Conservation (phyloP, 2,113 vertebrate species). For the Elaphurus davidianus region DNA sequence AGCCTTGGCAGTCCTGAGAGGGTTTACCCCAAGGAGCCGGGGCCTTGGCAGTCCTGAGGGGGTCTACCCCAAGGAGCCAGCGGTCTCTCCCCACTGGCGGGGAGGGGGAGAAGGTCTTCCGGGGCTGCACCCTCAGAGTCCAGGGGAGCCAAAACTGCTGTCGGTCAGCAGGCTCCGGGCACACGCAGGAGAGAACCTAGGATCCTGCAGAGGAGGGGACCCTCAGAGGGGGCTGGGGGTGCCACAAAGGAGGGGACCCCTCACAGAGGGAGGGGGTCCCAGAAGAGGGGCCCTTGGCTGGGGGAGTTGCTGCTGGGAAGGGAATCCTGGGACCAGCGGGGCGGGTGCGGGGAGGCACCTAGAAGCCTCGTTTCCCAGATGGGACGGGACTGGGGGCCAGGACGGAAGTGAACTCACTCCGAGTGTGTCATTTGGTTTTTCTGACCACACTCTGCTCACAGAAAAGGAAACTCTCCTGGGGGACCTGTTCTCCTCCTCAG, state of each 20-base stretch:
- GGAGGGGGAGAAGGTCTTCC: background rate
- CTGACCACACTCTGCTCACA: background rate
- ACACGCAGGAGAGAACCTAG: background rate
- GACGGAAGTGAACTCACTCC: background rate
- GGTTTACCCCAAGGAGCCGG: too few relatives aligned
- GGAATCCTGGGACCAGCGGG: background rate
- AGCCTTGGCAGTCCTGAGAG: too few relatives aligned
- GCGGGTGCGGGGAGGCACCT: background rate
- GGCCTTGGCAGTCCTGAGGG: background rate
- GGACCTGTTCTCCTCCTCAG: background rate
- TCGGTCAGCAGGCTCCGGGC: background rate
- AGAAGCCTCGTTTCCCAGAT: background rate
- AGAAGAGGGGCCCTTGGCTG: background rate
- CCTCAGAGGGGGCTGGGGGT: background rate
- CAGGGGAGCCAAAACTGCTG: background rate
- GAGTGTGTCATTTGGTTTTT: background rate
- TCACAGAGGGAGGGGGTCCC: background rate
- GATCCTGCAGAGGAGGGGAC: background rate
- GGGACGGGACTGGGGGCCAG: accelerated
- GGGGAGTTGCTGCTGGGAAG: background rate
- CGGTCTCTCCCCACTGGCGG: background rate
- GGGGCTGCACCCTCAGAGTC: background rate
- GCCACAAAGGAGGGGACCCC: background rate
- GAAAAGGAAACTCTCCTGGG: background rate
- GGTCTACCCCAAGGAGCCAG: background rate